Conservation (phyloP, 2,797 vertebrate species). For the Urophycis tenuis region DNA sequence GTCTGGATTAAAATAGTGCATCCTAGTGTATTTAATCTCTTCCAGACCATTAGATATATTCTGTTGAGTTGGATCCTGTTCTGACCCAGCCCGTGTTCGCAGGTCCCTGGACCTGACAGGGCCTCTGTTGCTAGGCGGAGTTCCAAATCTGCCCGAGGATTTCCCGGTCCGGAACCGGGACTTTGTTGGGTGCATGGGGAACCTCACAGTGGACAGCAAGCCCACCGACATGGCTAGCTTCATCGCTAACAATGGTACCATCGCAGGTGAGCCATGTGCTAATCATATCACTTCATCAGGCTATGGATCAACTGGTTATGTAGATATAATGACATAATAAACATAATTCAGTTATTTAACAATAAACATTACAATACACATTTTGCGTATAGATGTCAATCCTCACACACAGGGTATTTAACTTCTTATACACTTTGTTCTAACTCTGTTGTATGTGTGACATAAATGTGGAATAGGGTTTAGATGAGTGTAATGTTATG, state of each 20-base stretch:
- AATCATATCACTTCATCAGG: too few relatives aligned
- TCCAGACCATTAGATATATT: too few relatives aligned
- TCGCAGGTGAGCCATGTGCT: slow-evolving; percentile 69
- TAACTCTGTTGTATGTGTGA: too few relatives aligned
- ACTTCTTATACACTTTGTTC: not conserved
- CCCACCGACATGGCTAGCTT: slow-evolving; percentile 88
- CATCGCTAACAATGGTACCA: slow-evolving; percentile 95
- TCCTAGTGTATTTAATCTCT: too few relatives aligned
- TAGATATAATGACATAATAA: too few relatives aligned
- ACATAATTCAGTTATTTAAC: too few relatives aligned
- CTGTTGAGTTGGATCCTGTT: not conserved
- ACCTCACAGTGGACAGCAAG: slow-evolving; percentile 86
- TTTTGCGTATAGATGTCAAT: not conserved
- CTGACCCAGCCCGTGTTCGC: slow-evolving; percentile 8
- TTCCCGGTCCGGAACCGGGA: slow-evolving; percentile 91
- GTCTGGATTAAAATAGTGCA: too few relatives aligned
- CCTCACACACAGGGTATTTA: not conserved
- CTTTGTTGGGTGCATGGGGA: slow-evolving; percentile 95
- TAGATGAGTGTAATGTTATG: not conserved
- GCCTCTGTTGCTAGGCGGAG: slow-evolving; percentile 88
- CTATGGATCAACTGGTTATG: too few relatives aligned
- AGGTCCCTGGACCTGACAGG: slow-evolving; percentile 97
- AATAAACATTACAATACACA: not conserved
- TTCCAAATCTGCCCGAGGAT: slow-evolving; percentile 93
- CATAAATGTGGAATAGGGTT: not conserved